Evolutionary conservation across 2,113 vertebrate genomes (phyloP).

Genomic region (Loxodonta africana): DNA sequence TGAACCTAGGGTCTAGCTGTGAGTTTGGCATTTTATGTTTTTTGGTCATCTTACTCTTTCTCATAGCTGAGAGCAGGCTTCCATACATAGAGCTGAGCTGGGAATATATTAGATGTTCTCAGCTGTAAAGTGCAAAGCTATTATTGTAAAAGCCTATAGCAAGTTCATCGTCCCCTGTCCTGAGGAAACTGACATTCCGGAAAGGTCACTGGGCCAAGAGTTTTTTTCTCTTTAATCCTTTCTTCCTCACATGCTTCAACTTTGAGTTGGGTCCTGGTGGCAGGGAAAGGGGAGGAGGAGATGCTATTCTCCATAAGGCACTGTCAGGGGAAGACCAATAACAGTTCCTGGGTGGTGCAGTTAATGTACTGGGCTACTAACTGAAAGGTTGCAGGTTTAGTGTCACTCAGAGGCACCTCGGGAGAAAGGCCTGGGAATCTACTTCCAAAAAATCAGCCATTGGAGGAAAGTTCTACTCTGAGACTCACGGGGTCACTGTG

Average conservation of each 20-base stretch:
- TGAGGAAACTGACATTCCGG: not conserved
- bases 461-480: not conserved
- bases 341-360: too few species aligned
- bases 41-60: not conserved
- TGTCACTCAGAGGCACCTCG: not conserved
- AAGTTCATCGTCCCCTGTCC: not conserved
- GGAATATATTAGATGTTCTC: constrained; percentile 21
- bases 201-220: not conserved
- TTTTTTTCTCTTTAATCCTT: not conserved
- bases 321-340: not conserved
- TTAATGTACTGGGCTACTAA: not conserved
- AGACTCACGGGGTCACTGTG: not conserved
- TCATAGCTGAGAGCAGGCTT: not conserved
- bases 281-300: not conserved
- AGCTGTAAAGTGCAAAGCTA: not conserved
- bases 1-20: not conserved
- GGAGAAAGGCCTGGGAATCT: not conserved
- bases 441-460: not conserved
- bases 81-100: not conserved
- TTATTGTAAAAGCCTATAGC: not conserved
- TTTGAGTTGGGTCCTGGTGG: not conserved
- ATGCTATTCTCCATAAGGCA: rapidly evolving
- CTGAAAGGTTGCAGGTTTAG: not conserved
- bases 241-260: not conserved
- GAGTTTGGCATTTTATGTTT: not conserved